These are phyloP conservation scores for Brachirus orientalis DNA, from an alignment of 2,113 vertebrate genomes.

Conservation along the genomic window DNA sequence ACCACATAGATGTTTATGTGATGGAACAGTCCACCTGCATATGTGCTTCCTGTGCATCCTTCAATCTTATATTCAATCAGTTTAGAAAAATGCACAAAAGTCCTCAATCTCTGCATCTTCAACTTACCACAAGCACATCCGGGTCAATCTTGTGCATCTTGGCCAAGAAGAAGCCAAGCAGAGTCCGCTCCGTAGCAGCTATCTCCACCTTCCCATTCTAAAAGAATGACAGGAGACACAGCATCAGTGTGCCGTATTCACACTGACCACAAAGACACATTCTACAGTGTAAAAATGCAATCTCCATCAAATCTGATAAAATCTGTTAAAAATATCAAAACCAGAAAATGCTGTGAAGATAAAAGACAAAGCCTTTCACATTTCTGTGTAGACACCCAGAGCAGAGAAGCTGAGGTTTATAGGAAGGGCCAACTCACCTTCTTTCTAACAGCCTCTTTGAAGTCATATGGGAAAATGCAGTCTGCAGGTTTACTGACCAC, in stretches of 20 bases:
- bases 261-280: neutral
- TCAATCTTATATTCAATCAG: neutral
- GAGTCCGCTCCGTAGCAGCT: conserved; percentile 90
- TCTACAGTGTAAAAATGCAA: neutral
- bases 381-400: too few relatives aligned
- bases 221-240: conserved; percentile 24
- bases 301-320: neutral
- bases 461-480: conserved; percentile 95
- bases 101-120: neutral
- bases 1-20: neutral
- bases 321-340: neutral
- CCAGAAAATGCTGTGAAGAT: neutral
- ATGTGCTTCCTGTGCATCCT: neutral
- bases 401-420: neutral
- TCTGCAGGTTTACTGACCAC: conserved; percentile 92
- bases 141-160: conserved; percentile 98
- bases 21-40: neutral
- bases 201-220: conserved; percentile 95
- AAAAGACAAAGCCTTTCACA: neutral
- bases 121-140: conserved; percentile 94
- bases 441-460: conserved; percentile 86
- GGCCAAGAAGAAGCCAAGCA: conserved; percentile 95
- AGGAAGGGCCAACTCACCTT: conserved; percentile 82
- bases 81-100: too few relatives aligned
- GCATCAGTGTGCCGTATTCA: neutral